Percentiles rank a stretch among this genome's conserved stretches.
Conservation (phyloP, 2,797 vertebrate species). For the Microctenopoma lineatum region DNA sequence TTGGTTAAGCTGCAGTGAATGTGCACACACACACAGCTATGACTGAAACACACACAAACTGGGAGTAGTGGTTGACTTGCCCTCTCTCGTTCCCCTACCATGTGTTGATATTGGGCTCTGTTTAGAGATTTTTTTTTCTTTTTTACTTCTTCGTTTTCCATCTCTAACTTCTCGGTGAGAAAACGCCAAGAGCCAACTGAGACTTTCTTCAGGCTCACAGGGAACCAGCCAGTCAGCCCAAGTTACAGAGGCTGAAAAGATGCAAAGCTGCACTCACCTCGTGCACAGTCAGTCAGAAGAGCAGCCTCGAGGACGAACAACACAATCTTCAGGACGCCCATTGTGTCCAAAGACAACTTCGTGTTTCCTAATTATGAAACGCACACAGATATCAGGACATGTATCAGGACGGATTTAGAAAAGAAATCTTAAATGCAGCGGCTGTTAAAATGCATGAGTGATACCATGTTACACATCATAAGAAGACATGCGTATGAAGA, state of each 20-base stretch:
- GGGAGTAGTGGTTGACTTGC: constrained; percentile 61
- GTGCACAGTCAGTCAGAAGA: constrained; percentile 72
- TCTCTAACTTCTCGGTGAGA: constrained; percentile 61
- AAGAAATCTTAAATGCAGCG: not conserved
- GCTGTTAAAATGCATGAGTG: not conserved
- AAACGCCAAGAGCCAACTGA: constrained; percentile 57
- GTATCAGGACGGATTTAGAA: not conserved
- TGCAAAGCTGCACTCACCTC: constrained; percentile 68
- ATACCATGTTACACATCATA: not conserved
- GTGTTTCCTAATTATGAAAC: constrained; percentile 67
- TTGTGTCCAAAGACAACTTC: constrained; percentile 67
- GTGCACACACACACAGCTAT: constrained; percentile 33
- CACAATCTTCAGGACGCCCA: constrained; percentile 72
- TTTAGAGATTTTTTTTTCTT: constrained; percentile 58
- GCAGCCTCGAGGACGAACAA: constrained; percentile 72
- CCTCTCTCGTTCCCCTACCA: constrained; percentile 61
- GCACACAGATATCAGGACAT: constrained; percentile 39
- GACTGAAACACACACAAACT: constrained; percentile 61
- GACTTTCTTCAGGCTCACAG: constrained; percentile 61
- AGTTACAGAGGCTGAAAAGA: constrained; percentile 35
- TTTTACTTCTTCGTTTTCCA: constrained; percentile 56
- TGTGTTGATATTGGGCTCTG: constrained; percentile 77
- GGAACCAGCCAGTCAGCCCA: constrained; percentile 55
- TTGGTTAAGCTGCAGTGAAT: constrained; percentile 74
- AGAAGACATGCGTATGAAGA: not conserved